Evolutionary conservation across 2,113 vertebrate species (phyloP), one percentile per base, ranked within the genome.

Genomic region (Sigmodon hispidus): DNA sequence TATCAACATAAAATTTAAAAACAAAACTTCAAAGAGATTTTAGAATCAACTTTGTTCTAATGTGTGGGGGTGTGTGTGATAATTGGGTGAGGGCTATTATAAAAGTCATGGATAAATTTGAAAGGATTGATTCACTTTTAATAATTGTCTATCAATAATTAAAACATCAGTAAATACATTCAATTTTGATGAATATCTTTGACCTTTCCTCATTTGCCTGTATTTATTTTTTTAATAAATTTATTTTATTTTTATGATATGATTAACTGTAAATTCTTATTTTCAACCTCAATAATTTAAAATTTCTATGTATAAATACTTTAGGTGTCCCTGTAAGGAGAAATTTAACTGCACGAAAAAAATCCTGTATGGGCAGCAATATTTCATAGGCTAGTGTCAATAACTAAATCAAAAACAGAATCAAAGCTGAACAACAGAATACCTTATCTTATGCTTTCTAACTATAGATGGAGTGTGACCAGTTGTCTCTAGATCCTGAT

Each of bases 71-170:
- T 69, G 34, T 69, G 67, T 69, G 13, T 36, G 55, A 13, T 50
- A 65, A 57, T 26, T 90, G 19, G 22, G 17, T 79, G 90, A 12
- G 26, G 45, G n/a, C 80, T 90, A 45, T 26, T 26, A 72, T 87
- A 76, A 76, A 92, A 95, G 73, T 3, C 45, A 65, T 90, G 81
- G 87, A 63, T 95, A 40, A 90, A 79, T 73, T 79, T 73, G 29
- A 92, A 94, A 10, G 45, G 48, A 72, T 48, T n/a, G 34, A n/a
- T 36, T 22, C 9, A n/a, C 36, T 80, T 77, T 80, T 34, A 80
- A n/a, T 55, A 55, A 17, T 83, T 11, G 24, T 63, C 40, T 76
- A 31, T 76, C 9, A 22, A 77, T 92, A 63, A 10, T 13, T 94
- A 10, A 7, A 13, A 43, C 87, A 87, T 48, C 59, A 59, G 72